Conservation (phyloP, 2,797 vertebrate species). For the Chlorospingus flavigularis region DNA sequence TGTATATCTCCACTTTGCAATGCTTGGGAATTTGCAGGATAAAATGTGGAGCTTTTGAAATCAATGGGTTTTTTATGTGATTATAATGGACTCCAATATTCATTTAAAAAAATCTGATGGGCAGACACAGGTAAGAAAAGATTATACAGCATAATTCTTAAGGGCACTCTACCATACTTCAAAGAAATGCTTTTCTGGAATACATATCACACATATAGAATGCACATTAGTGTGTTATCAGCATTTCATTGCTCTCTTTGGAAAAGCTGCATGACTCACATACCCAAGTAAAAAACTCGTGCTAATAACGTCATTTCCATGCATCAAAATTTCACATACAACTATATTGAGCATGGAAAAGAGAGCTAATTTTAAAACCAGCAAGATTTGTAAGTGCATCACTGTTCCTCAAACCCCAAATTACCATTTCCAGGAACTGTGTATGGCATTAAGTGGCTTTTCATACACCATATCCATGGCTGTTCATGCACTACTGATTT, state of each 20-base stretch:
- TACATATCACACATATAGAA: background rate
- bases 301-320: conserved; percentile 21
- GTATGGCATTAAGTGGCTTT: background rate
- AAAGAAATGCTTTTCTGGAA: background rate
- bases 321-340: background rate
- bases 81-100: background rate
- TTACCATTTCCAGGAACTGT: background rate
- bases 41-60: background rate
- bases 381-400: background rate
- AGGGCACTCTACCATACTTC: background rate
- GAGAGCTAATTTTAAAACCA: conserved; percentile 1
- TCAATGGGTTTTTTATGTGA: background rate
- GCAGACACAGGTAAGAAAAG: background rate
- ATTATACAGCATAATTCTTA: background rate
- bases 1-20: background rate
- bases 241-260: conserved; percentile 1
- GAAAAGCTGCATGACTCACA: conserved; percentile 32
- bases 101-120: background rate
- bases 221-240: background rate
- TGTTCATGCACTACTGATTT: background rate
- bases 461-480: background rate
- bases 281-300: conserved; percentile 23
- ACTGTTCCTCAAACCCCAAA: background rate
- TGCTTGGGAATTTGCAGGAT: background rate
- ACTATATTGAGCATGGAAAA: conserved; percentile 3